Evolutionary conservation across 2,113 vertebrate species (phyloP), one percentile per base, ranked within the genome.

Genomic region (Enhydra lutris): DNA sequence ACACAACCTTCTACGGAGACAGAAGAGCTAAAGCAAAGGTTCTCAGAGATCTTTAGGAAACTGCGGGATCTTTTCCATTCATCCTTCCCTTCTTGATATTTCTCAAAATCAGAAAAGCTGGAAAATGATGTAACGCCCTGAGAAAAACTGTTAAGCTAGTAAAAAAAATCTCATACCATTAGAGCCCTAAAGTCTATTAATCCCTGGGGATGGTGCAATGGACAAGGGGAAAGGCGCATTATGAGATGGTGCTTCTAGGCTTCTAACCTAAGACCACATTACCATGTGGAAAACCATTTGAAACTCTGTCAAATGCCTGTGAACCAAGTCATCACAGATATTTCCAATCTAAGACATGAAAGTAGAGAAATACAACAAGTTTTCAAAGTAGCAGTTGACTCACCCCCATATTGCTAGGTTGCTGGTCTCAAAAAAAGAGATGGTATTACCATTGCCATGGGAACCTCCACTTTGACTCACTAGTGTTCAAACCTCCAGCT

Each of bases 381-480:
- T 97, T 97, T 88, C 91, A 82, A 95, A 97, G 65, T 50, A 76
- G 55, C 39, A 39, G 45, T 63, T 89, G 83, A 76, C 71, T 94
- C 65, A 57, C 55, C 24, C 79, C 52, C 57, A 52, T 65, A 67
- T 7, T 87, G 67, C 59, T 57, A n/a, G 83, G 67, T 57, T 69
- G 61, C 95, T 92, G 84, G 93, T 81, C 92, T 97, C 80, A 91
- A 86, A 97, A 94, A 94, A 86, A 71, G 74, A 94, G 45, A n/a
- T 29, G 34, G 81, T 29, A 47, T 95, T 74, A 36, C 52, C 76
- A 97, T 96, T 79, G 65, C 93, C 78, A 97, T 93, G 96, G 97
- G 94, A 97, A 97, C 91, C 17, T 94, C 76, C 71, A 34, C 80
- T 94, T 97, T 94, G 88, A 97, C 57, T 96, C 88, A 82, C 29